Conservation (phyloP, 2,113 vertebrate genomes). For the Vombatus ursinus region DNA sequence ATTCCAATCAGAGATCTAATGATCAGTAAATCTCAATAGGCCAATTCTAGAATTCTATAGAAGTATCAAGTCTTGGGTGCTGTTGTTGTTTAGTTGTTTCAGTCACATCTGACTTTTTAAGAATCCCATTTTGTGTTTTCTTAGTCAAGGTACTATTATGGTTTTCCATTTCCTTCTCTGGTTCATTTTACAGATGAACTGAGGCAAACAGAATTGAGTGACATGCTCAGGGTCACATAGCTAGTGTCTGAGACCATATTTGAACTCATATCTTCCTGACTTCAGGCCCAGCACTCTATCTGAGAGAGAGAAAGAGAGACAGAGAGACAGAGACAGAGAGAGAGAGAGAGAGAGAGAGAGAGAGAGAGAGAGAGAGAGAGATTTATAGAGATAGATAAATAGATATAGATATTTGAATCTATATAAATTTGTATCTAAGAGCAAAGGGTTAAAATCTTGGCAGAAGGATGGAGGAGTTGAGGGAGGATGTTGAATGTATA, state of each 20-base stretch:
- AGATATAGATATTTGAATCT: too few species aligned
- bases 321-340: too few species aligned
- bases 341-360: too few species aligned
- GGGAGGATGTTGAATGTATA: too few species aligned
- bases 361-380: too few species aligned
- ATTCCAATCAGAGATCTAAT: background rate
- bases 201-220: background rate
- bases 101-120: background rate
- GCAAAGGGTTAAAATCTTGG: too few species aligned
- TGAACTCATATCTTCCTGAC: background rate
- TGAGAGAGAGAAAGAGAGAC: too few species aligned
- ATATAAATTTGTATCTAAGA: too few species aligned
- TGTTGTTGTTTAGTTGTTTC: background rate
- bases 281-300: too few species aligned
- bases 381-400: too few species aligned
- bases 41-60: background rate
- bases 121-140: background rate
- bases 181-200: background rate
- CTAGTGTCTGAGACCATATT: background rate
- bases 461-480: too few species aligned
- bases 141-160: background rate
- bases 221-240: background rate
- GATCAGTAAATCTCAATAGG: background rate
- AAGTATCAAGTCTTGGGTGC: background rate
- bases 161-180: background rate